Conservation (phyloP, 2,888 invertebrate genomes). For the Pachymerium ferrugineum region DNA sequence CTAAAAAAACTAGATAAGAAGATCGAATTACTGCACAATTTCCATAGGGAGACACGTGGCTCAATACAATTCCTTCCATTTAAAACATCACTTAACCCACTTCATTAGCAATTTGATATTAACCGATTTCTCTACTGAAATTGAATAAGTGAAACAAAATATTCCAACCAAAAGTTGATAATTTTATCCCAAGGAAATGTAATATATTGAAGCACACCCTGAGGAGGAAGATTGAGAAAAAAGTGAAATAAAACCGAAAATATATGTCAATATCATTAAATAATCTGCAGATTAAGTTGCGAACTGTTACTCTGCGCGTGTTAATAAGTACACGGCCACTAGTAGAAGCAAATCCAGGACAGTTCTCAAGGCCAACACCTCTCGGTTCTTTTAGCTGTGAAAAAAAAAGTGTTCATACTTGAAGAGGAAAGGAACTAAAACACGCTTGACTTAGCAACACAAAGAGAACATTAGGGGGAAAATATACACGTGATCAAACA, state of each 20-base stretch:
- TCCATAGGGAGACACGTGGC: too few species aligned
- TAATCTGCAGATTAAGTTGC: not conserved
- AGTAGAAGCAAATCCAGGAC: not conserved
- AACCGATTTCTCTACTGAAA: too few species aligned
- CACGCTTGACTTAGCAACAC: constrained; percentile 3
- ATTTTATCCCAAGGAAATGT: too few species aligned
- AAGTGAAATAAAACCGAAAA: not conserved
- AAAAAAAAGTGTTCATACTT: not conserved
- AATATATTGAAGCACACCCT: too few species aligned
- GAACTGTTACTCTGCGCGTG: not conserved
- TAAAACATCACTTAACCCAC: too few species aligned
- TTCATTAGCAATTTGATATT: too few species aligned
- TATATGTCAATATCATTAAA: constrained; percentile 23
- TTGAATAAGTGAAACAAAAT: too few species aligned
- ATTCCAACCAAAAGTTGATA: too few species aligned
- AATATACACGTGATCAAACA: not conserved
- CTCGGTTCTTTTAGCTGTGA: not conserved
- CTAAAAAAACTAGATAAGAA: too few species aligned
- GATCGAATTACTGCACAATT: too few species aligned
- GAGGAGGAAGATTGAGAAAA: not conserved
- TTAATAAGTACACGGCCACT: constrained; percentile 12
- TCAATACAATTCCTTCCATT: too few species aligned
- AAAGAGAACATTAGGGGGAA: not conserved
- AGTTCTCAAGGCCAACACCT: not conserved
- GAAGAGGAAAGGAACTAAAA: constrained; percentile 2